Evolutionary conservation across 2,797 vertebrate genomes (phyloP), one percentile per base, ranked within the genome.

Genomic region (Xiphorhynchus erythropygius): DNA sequence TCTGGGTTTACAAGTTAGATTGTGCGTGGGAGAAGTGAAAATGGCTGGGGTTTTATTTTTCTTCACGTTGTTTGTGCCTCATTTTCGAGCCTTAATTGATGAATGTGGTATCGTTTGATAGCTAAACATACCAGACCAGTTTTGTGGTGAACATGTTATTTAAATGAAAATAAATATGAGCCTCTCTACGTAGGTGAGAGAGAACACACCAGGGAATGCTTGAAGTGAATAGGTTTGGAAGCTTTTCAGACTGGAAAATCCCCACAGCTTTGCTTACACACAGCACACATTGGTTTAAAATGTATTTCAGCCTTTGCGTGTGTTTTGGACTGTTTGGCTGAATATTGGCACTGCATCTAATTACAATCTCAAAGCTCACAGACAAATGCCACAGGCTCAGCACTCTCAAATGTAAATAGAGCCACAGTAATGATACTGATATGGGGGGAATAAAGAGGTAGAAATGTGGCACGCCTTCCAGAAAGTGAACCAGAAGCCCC

Each of bases 151-250:
- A 95, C 78, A 60, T 22, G 7, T 42, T 82, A 87, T 55, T 76
- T 70, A 86, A 82, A 82, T 73, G 22, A 87, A 94, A 93, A 87
- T 68, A 94, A 87, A 87, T 70, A 76, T 4, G 7, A n/a, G 37
- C 49, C 35, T 79, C 63, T 35, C 30, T 76, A 44, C 0, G 0
- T 68, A 92, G 70, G 37, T 74, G 57, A 91, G 85, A 78, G 63
- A 83, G 57, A 91, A 56, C 7, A 0, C 46, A 44, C 32, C 11
- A 33, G 47, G 69, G 47, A 91, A 49, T 62, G 49, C 50, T 78
- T 79, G 59, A 88, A 71, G 55, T 53, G 13, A 87, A 67, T 7
- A 83, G 11, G 19, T 46, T n/a, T 90, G 90, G 83, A 87, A 90
- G n/a, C 41, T 92, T 85, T 87, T 93, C 88, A 92, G 74, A 9